These are phyloP conservation scores for Cataglyphis hispanica DNA, from an alignment of 1,140 invertebrate species.

Conservation along the genomic window DNA sequence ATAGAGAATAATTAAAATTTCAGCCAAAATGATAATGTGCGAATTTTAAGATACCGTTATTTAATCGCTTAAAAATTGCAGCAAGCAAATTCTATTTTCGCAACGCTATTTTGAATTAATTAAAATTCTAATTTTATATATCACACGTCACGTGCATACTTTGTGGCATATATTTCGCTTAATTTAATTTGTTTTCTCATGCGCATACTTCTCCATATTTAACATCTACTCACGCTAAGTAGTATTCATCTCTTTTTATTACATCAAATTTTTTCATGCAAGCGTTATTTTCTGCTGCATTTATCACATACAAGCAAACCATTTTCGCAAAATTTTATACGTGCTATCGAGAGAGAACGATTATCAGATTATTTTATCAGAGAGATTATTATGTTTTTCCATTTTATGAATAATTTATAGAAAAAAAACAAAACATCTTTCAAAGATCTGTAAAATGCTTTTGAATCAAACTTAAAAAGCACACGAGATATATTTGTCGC, in stretches of 20 bases:
- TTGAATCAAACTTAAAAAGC: constrained; percentile 19
- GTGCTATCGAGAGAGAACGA: neutral
- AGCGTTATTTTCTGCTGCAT: neutral
- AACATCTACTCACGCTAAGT: neutral
- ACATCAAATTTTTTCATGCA: neutral
- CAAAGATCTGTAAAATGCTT: neutral
- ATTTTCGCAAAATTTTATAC: neutral
- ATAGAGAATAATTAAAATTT: constrained; percentile 28
- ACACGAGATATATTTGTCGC: neutral
- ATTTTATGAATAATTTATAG: neutral
- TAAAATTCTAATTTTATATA: neutral
- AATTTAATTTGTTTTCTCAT: neutral
- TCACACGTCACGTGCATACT: neutral
- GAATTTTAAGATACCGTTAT: constrained; percentile 2
- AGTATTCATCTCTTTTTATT: neutral
- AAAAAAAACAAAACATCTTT: neutral
- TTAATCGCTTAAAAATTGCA: neutral
- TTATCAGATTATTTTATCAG: no score
- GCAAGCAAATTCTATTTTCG: neutral
- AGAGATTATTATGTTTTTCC: neutral
- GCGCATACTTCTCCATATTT: constrained; percentile 7
- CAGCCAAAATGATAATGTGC: neutral
- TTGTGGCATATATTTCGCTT: neutral
- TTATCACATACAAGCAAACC: neutral
- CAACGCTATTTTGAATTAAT: neutral